These are phyloP conservation scores for Coracopsis vasa DNA, from an alignment of 2,113 vertebrate species.

Conservation along the genomic window DNA sequence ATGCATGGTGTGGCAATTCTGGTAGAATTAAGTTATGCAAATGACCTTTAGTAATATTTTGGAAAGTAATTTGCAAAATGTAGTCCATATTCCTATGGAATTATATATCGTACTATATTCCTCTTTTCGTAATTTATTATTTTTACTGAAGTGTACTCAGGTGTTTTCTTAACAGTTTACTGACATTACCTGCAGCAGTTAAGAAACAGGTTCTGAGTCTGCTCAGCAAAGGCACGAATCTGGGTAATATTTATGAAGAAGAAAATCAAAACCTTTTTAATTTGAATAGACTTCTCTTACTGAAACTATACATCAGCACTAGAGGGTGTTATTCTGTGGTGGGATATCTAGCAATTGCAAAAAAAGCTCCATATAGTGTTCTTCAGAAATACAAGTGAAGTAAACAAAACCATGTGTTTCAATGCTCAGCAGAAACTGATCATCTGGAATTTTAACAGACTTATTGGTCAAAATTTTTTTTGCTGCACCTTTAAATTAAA, in stretches of 20 bases:
- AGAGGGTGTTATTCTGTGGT: background rate
- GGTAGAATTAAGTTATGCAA: background rate
- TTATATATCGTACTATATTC: too few relatives aligned
- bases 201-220: background rate
- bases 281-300: background rate
- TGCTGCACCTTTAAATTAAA: background rate
- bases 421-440: background rate
- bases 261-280: background rate
- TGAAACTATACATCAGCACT: background rate
- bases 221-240: background rate
- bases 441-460: background rate
- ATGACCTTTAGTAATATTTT: background rate
- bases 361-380: background rate
- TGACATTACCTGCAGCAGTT: background rate
- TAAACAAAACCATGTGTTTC: background rate
- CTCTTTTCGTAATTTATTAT: background rate
- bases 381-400: background rate
- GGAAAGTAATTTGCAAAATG: background rate
- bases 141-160: background rate
- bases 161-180: background rate
- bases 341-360: background rate
- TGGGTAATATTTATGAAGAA: background rate
- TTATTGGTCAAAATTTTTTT: background rate
- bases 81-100: background rate
- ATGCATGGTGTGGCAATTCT: background rate